Evolutionary conservation across 2,888 invertebrate genomes (phyloP).

Genomic region (Rhyacophila evoluta): DNA sequence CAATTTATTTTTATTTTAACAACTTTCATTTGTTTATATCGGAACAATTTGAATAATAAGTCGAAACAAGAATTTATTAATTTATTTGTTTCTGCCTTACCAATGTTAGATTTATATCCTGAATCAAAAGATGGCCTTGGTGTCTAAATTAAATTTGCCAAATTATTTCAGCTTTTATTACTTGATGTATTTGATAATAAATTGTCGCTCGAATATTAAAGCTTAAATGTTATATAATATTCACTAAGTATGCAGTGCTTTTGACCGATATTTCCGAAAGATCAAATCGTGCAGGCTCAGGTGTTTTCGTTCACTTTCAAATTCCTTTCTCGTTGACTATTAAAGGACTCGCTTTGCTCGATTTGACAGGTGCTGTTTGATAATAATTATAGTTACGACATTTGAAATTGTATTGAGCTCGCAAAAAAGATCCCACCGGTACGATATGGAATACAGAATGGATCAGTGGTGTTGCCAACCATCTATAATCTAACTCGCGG

Average conservation of each 20-base stretch:
- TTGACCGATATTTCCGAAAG: conserved; percentile 34
- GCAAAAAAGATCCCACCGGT: conserved; percentile 11
- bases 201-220: background rate
- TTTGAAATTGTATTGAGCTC: background rate
- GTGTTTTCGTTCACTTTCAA: conserved; percentile 39
- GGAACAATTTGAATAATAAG: too few relatives aligned
- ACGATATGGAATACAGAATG: background rate
- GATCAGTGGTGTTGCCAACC: background rate
- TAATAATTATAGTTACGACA: conserved; percentile 14
- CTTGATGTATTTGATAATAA: background rate
- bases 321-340: conserved; percentile 32
- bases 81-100: too few relatives aligned
- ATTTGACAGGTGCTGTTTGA: conserved; percentile 34
- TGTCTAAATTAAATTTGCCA: too few relatives aligned
- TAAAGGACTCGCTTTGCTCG: conserved; percentile 31
- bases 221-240: background rate
- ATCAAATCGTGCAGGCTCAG: conserved; percentile 41
- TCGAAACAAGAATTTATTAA: too few relatives aligned
- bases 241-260: background rate
- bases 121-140: too few relatives aligned
- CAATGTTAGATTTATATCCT: too few relatives aligned
- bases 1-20: too few relatives aligned
- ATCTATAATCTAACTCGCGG: too few relatives aligned
- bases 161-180: too few relatives aligned
- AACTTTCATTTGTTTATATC: too few relatives aligned